These are phyloP conservation scores for Agrilus mali DNA, from an alignment of 2,888 invertebrate genomes.

Conservation along the genomic window DNA sequence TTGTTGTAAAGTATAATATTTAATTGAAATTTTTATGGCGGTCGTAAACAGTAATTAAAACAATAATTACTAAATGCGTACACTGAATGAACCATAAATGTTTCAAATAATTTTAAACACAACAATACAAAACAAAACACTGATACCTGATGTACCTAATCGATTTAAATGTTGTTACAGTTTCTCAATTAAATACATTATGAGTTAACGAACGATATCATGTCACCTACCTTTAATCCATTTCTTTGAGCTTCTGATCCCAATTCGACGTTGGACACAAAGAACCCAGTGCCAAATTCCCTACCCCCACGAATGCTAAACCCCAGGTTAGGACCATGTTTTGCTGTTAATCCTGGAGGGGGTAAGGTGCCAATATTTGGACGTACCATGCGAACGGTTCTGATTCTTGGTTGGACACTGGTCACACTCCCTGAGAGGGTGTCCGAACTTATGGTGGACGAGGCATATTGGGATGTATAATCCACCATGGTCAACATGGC, in stretches of 20 bases:
- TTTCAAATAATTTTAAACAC: not conserved
- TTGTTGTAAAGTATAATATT: no score
- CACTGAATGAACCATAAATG: not conserved
- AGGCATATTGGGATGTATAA: slow-evolving; percentile 24
- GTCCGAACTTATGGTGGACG: slow-evolving; percentile 29
- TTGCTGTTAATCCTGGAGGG: slow-evolving; percentile 36
- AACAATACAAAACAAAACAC: slow-evolving; percentile 1
- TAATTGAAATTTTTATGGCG: no score
- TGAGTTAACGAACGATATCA: no score
- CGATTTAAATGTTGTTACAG: no score
- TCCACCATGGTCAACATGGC: slow-evolving; percentile 23
- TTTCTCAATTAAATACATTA: no score
- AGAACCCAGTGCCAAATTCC: slow-evolving; percentile 87
- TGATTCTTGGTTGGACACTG: slow-evolving; percentile 41
- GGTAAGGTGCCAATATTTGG: slow-evolving; percentile 29
- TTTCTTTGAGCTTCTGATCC: slow-evolving; percentile 78
- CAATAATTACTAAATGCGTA: no score
- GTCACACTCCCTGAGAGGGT: slow-evolving; percentile 34
- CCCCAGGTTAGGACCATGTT: slow-evolving; percentile 57
- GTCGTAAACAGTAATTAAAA: no score
- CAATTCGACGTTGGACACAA: slow-evolving; percentile 76
- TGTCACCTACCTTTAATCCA: slow-evolving; percentile 63
- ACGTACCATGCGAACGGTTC: slow-evolving; percentile 45
- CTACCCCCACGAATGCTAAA: slow-evolving; percentile 77
- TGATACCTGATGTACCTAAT: no score